phyloP scores from a whole-genome alignment of 2,113 vertebrate species.

The Hypocryptadius cinnamomeus region DNA sequence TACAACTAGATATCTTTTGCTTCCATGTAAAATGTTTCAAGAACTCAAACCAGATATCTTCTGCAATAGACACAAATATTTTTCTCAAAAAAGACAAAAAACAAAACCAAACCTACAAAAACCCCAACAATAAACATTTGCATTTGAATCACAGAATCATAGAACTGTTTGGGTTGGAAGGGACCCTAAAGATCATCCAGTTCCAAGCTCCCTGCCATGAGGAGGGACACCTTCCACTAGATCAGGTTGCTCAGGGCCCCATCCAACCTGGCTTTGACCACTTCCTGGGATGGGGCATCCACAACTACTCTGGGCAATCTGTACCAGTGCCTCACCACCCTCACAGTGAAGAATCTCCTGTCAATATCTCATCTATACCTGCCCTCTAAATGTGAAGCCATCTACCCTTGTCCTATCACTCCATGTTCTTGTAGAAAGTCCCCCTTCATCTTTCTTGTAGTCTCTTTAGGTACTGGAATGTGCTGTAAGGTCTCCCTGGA shows the following conservation, averaged over 20 bases:
- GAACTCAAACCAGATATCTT: conserved; percentile 7
- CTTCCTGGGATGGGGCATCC: not conserved
- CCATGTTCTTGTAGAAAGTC: not conserved
- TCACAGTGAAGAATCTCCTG: not conserved
- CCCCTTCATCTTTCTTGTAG: too few species aligned
- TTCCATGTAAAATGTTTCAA: conserved; percentile 30
- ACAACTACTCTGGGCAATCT: not conserved
- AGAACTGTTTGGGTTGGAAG: not conserved
- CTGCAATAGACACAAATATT: conserved; percentile 4
- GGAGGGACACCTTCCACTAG: not conserved
- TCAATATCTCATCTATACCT: not conserved
- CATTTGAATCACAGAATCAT: not conserved
- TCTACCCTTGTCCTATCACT: too few species aligned
- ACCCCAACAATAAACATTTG: not conserved
- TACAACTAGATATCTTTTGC: not conserved
- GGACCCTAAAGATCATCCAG: not conserved
- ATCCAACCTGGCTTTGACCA: not conserved
- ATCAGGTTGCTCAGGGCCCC: not conserved
- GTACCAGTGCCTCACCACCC: not conserved
- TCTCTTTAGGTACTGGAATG: not conserved
- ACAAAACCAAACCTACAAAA: not conserved
- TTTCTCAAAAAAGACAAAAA: not conserved
- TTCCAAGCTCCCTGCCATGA: not conserved
- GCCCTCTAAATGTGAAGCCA: not conserved
- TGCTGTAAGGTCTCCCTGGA: not conserved